Conservation (phyloP, 2,797 vertebrate species). For the Hyperoplus lanceolatus region DNA sequence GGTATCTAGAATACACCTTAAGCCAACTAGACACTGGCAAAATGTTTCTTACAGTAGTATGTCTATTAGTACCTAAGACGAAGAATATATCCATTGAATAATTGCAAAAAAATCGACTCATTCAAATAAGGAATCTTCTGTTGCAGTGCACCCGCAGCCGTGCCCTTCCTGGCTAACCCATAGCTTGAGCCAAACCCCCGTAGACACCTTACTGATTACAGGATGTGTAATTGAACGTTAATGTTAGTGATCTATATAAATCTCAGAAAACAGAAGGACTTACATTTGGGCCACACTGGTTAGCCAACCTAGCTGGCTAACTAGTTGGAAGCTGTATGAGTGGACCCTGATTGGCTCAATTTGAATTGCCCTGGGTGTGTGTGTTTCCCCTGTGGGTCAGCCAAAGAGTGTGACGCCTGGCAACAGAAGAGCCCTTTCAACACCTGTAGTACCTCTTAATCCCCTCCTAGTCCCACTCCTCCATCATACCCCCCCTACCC, state of each 20-base stretch:
- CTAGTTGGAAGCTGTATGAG: not conserved
- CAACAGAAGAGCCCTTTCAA: constrained; percentile 56
- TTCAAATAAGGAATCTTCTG: constrained; percentile 45
- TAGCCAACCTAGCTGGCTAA: not conserved
- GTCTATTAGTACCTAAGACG: not conserved
- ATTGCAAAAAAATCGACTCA: constrained; percentile 10
- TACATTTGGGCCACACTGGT: not conserved
- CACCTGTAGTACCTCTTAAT: constrained; percentile 21
- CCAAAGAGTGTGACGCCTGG: constrained; percentile 29
- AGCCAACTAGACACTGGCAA: constrained; percentile 2
- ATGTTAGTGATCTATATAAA: no score
- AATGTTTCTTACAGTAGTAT: constrained; percentile 7
- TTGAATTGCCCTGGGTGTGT: not conserved
- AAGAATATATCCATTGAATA: constrained; percentile 2
- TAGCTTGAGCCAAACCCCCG: not conserved
- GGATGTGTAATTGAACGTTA: not conserved
- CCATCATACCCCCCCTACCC: constrained; percentile 6
- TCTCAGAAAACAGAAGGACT: not conserved
- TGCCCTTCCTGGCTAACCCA: not conserved
- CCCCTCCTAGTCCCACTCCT: constrained; percentile 3
- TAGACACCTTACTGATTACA: not conserved
- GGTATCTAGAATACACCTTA: constrained; percentile 27
- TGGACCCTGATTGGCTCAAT: not conserved
- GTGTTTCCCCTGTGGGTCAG: constrained; percentile 11
- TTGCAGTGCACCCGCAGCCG: constrained; percentile 38